These are phyloP conservation scores for Axis porcinus DNA, from an alignment of 2,113 vertebrate genomes.

Conservation along the genomic window DNA sequence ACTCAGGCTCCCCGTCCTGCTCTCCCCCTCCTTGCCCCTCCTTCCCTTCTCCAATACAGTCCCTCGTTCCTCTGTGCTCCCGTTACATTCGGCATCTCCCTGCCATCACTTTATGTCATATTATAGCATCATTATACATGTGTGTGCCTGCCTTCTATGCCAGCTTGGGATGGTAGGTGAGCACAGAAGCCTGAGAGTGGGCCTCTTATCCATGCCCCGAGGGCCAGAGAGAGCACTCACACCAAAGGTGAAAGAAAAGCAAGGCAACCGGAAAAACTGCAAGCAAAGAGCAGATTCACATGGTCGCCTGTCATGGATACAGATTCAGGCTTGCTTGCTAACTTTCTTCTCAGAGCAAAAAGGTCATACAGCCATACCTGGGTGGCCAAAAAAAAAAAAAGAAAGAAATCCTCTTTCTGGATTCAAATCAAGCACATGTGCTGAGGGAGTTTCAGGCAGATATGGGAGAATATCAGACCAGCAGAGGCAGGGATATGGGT, in stretches of 20 bases:
- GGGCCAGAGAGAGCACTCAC: neutral
- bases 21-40: neutral
- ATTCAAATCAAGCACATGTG: neutral
- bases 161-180: neutral
- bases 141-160: neutral
- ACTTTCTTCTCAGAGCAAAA: neutral
- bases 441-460: neutral
- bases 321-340: neutral
- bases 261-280: neutral
- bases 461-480: neutral
- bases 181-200: neutral
- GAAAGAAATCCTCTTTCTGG: neutral
- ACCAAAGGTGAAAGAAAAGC: neutral
- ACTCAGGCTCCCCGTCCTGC: neutral
- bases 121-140: neutral
- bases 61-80: neutral
- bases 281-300: neutral
- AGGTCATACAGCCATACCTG: neutral
- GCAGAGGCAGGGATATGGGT: no score
- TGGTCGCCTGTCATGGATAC: neutral
- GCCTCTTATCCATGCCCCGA: accelerated
- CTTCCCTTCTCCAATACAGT: neutral
- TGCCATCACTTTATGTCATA: neutral
- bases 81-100: neutral
- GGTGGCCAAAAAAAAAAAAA: neutral